Evolutionary conservation across 2,888 invertebrate genomes (phyloP).

Genomic region (Mesorhabditis belari): DNA sequence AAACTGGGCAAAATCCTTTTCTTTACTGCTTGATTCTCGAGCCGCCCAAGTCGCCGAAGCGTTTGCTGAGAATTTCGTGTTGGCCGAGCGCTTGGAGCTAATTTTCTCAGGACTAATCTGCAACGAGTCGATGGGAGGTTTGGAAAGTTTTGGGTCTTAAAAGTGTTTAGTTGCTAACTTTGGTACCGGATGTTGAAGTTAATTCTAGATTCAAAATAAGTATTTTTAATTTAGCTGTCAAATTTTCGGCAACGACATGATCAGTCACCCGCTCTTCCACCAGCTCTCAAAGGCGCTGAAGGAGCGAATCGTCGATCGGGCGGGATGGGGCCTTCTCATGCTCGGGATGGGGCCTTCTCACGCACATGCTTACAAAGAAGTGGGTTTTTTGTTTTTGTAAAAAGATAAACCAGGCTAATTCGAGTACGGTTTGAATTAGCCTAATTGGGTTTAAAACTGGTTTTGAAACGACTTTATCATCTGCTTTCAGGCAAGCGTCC

Average conservation of each 20-base stretch:
- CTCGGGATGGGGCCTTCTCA: conserved; percentile 22
- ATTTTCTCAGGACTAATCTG: conserved; percentile 18
- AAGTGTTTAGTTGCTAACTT: too few species aligned
- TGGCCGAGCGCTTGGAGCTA: conserved; percentile 19
- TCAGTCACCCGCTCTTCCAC: not conserved
- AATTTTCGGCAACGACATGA: not conserved
- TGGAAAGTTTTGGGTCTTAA: not conserved
- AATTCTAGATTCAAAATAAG: too few species aligned
- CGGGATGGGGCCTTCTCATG: too few species aligned
- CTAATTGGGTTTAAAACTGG: too few species aligned
- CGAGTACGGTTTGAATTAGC: too few species aligned
- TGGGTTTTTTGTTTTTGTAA: too few species aligned
- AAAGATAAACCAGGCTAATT: too few species aligned
- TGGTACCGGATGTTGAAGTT: too few species aligned
- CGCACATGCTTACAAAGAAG: not conserved
- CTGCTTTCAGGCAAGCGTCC: too few species aligned
- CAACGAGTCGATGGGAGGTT: conserved; percentile 24
- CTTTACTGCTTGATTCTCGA: conserved; percentile 12
- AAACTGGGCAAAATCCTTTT: not conserved
- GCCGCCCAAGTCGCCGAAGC: conserved; percentile 19
- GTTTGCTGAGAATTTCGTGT: conserved; percentile 20
- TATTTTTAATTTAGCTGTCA: conserved; percentile 1
- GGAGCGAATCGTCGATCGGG: conserved; percentile 17
- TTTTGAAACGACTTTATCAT: too few species aligned
- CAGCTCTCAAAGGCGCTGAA: conserved; percentile 1